Percentiles rank a stretch among this genome's conserved stretches.
Evolutionary conservation across 2,888 invertebrate genomes (phyloP).

Genomic region (Fragum fragum): DNA sequence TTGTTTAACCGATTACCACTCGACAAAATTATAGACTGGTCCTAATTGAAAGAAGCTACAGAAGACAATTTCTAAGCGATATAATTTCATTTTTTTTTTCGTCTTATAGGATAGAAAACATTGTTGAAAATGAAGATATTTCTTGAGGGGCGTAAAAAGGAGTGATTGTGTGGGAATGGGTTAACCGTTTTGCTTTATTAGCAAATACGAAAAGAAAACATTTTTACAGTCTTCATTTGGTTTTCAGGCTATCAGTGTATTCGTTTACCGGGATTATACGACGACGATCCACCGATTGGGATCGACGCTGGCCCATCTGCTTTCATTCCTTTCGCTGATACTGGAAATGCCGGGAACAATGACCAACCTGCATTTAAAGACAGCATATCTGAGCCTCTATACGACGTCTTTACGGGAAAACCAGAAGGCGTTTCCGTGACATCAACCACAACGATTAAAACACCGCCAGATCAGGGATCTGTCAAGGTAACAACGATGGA

Average conservation of each 20-base stretch:
- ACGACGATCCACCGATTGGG: neutral
- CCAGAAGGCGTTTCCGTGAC: neutral
- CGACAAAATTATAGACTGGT: too few species aligned
- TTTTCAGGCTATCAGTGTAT: slow-evolving; percentile 21
- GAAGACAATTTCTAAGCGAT: too few species aligned
- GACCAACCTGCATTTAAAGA: neutral
- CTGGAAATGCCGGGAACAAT: neutral
- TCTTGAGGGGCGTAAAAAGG: too few species aligned
- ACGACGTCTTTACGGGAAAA: neutral
- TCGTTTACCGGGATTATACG: slow-evolving; percentile 28
- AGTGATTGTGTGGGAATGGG: too few species aligned
- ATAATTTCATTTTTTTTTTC: too few species aligned
- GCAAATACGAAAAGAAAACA: too few species aligned
- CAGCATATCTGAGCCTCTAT: neutral
- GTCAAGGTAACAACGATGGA: slow-evolving; percentile 27
- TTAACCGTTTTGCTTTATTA: too few species aligned
- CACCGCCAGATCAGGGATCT: neutral
- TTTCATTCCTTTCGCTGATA: neutral
- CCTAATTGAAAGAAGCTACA: too few species aligned
- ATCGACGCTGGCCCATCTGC: neutral
- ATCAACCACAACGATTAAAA: neutral
- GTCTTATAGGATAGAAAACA: too few species aligned
- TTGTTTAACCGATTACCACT: too few species aligned
- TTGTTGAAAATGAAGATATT: too few species aligned
- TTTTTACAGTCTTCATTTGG: too few species aligned